Evolutionary conservation across 2,888 invertebrate species (phyloP), one percentile per base, ranked within the genome.

Genomic region (Drosophila vallismaia): DNA sequence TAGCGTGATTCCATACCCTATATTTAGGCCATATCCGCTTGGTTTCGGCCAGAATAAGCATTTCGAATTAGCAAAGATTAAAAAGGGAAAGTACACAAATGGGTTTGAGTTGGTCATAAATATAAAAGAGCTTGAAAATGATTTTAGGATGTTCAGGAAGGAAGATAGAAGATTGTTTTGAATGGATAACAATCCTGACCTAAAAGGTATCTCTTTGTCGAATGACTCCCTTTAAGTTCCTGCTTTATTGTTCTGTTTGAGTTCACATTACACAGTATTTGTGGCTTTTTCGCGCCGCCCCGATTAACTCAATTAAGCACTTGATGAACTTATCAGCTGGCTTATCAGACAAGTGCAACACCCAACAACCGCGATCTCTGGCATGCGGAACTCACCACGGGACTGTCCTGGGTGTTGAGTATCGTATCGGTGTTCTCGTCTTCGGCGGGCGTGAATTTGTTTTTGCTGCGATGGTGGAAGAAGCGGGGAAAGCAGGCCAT

Each of bases 401-500:
- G 79, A 44, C 80, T 88, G 48, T 89, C 83, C 49, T 70, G 76
- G 58, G 71, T 86, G 74, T 88, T 87, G 73, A 90, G 77, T 74
- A 90, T 74, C 44, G 90, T 89, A 76, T 90, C 90, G 55, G 75
- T 88, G 72, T 90, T 89, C 55, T 78, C 88, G 74, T 90, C 90
- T 60, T 82, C 76, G 31, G 86, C 80, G 7, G 90, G 90, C 40
- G 78, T 83, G 53, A 90, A 90, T 77, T 89, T 90, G 74, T 80
- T 82, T 77, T 86, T 90, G 29, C 78, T 82, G 3, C 90, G 85
- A 52, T 74, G 75, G 48, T 77, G 77, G 49, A 90, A 84, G 29
- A 90, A 75, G 12, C 88, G 90, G 53, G 89, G 90, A 78, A 90
- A 89, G 62, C 90, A 90, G 56, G 90, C 89, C 90, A 90, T 90